Conservation (phyloP, 53 echinoderm and acorn worm genomes). For the Holothuria leucospilota region DNA sequence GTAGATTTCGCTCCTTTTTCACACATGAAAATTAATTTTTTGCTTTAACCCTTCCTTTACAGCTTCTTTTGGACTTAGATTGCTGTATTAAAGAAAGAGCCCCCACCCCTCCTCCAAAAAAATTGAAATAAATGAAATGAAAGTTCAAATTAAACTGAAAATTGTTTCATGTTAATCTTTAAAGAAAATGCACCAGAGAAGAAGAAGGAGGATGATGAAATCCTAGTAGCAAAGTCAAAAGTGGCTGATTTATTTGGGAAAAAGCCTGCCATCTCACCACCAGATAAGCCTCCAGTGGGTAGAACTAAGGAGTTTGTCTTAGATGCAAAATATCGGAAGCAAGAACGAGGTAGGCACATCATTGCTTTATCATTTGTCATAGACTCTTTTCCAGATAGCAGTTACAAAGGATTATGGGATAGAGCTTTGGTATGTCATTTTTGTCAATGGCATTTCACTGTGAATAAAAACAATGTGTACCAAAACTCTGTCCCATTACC, state of each 20-base stretch:
- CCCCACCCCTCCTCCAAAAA: not conserved
- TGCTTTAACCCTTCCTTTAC: too few relatives aligned
- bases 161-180: not conserved
- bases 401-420: too few relatives aligned
- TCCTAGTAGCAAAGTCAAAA: conserved; percentile 78
- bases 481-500: too few relatives aligned
- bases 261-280: conserved; percentile 25
- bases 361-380: not conserved
- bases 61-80: too few relatives aligned
- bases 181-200: not conserved
- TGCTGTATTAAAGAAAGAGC: too few relatives aligned
- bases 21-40: too few relatives aligned
- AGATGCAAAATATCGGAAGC: conserved; percentile 87
- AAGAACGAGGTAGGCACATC: conserved; percentile 52
- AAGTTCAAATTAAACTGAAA: not conserved
- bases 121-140: not conserved
- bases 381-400: too few relatives aligned
- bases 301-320: conserved; percentile 76
- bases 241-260: conserved; percentile 93
- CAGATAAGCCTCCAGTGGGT: conserved; percentile 89
- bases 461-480: too few relatives aligned
- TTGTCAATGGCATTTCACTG: too few relatives aligned
- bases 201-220: conserved; percentile 61
- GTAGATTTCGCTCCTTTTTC: too few relatives aligned
- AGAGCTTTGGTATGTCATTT: too few relatives aligned